Percentiles rank a stretch among this genome's conserved stretches.
Conservation (phyloP, 1,140 invertebrate genomes). For the Potamilus streckersoni region DNA sequence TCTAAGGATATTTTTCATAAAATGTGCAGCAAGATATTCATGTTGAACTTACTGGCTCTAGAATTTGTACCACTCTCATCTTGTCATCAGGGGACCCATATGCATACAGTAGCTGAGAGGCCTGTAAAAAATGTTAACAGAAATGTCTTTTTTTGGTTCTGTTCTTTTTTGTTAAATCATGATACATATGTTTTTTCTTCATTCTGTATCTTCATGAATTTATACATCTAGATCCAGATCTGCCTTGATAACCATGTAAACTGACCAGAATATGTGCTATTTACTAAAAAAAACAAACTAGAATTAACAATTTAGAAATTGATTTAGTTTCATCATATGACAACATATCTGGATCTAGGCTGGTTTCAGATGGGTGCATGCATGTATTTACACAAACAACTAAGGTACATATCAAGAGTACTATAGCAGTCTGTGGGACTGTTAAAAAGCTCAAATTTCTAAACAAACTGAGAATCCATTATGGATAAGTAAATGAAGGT, state of each 20-base stretch:
- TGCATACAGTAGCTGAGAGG: conserved; percentile 49
- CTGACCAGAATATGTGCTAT: not conserved
- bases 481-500: too few species aligned
- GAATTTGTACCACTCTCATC: conserved; percentile 54
- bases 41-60: conserved; percentile 60
- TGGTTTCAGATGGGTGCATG: too few species aligned
- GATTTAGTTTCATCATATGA: too few species aligned
- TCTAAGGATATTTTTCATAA: not conserved
- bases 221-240: not conserved
- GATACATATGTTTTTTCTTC: not conserved
- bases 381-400: too few species aligned
- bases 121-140: conserved; percentile 42
- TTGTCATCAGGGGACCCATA: conserved; percentile 60
- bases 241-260: not conserved
- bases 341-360: too few species aligned
- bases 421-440: too few species aligned
- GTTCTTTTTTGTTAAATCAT: not conserved
- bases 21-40: not conserved
- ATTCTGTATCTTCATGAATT: not conserved
- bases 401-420: too few species aligned
- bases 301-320: too few species aligned
- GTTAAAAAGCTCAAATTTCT: too few species aligned
- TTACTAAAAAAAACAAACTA: not conserved
- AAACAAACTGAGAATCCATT: too few species aligned
- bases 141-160: not conserved